A percentile compares a stretch with the other conserved stretches of the same genome.
These are phyloP conservation scores for Philonicus albiceps DNA, from an alignment of 2,888 invertebrate genomes.

Conservation along the genomic window DNA sequence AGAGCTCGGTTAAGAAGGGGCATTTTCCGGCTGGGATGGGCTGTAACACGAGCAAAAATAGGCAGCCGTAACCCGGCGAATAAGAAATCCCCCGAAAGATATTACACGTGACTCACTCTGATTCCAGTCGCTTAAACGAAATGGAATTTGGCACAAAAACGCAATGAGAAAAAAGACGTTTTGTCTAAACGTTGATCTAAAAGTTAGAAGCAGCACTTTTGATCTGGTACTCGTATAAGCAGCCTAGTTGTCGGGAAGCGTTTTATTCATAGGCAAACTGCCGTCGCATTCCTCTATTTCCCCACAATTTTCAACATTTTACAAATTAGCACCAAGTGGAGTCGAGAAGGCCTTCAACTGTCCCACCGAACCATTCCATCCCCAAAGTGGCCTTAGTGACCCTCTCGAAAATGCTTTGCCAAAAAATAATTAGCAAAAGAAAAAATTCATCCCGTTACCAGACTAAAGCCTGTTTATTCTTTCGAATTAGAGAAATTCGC, in stretches of 20 bases:
- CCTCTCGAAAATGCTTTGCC: not conserved
- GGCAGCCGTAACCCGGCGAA: not conserved
- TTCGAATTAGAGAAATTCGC: conserved; percentile 25
- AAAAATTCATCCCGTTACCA: not conserved
- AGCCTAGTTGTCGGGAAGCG: not conserved
- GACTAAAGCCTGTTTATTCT: not conserved
- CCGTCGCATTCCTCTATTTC: no score
- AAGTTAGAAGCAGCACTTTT: not conserved
- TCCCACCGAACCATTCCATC: not conserved
- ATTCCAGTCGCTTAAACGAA: conserved; percentile 29
- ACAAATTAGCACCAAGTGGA: not conserved
- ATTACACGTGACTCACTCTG: conserved; percentile 15
- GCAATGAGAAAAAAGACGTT: not conserved
- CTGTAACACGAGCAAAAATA: not conserved
- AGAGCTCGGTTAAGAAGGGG: not conserved
- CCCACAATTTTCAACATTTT: not conserved
- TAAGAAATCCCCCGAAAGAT: not conserved
- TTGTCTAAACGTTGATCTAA: not conserved
- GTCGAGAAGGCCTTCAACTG: not conserved
- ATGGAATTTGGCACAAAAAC: conserved; percentile 31
- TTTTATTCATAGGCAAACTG: not conserved
- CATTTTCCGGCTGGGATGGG: not conserved
- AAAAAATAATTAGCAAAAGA: not conserved
- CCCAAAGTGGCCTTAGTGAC: not conserved
- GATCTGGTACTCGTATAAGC: not conserved